Conservation (phyloP, 2,797 vertebrate genomes). For the Nannoperca obscura region DNA sequence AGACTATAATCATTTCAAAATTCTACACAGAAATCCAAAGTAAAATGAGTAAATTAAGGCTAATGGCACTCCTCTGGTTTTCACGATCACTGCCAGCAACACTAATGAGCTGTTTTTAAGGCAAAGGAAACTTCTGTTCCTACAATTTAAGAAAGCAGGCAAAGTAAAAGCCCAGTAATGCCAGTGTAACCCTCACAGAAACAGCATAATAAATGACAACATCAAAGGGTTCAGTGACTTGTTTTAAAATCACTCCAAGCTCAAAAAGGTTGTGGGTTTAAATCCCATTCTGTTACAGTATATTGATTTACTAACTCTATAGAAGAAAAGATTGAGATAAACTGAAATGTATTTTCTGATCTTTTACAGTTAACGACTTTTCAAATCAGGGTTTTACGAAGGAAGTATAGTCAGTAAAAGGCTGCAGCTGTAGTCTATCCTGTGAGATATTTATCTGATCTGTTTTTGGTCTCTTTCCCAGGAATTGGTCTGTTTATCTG, state of each 20-base stretch:
- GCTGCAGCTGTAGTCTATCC: conserved; percentile 47
- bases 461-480: conserved; percentile 56
- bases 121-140: conserved; percentile 14
- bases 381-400: not conserved
- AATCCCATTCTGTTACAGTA: not conserved
- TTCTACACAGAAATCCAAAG: not conserved
- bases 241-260: not conserved
- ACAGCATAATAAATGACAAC: not conserved
- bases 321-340: not conserved
- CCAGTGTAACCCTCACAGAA: not conserved
- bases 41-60: conserved; percentile 16
- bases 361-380: not conserved
- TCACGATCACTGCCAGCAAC: conserved; percentile 20
- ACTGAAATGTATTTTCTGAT: not conserved
- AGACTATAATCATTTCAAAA: not conserved
- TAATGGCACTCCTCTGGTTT: conserved; percentile 25
- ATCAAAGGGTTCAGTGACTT: not conserved
- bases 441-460: conserved; percentile 46
- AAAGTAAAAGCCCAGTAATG: not conserved
- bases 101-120: conserved; percentile 32
- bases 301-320: not conserved
- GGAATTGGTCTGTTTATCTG: conserved; percentile 47
- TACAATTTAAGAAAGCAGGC: not conserved
- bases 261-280: not conserved
- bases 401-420: conserved; percentile 29